Conservation (phyloP, 2,113 vertebrate genomes). For the Brachirus orientalis region DNA sequence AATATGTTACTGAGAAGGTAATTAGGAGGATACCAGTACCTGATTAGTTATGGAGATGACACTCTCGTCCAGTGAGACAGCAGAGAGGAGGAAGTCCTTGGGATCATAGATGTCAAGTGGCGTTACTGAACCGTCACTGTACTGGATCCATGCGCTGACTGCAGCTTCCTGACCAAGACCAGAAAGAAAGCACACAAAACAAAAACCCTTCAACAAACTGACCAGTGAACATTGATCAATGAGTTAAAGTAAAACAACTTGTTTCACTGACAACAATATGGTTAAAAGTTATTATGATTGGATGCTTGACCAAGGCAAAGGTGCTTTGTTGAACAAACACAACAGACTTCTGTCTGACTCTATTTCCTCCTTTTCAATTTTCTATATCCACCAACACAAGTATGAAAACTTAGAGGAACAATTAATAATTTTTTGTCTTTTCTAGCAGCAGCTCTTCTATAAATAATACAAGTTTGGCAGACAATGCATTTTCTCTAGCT, state of each 20-base stretch:
- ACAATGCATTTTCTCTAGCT: constrained; percentile 21
- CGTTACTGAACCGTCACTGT: constrained; percentile 93
- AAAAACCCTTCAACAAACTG: background rate
- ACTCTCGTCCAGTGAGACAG: constrained; percentile 90
- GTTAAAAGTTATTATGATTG: background rate
- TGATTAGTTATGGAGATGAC: constrained; percentile 88
- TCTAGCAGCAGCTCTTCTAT: constrained; percentile 5
- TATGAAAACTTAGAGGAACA: background rate
- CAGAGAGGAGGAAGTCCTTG: constrained; percentile 89
- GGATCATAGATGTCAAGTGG: constrained; percentile 94
- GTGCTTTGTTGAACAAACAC: background rate
- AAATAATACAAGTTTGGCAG: constrained; percentile 11
- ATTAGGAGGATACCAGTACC: constrained; percentile 32
- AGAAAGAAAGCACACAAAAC: background rate
- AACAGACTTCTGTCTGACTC: background rate
- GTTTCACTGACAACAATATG: background rate
- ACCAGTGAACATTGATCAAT: background rate
- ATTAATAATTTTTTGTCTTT: background rate
- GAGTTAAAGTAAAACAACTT: background rate
- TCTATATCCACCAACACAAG: background rate
- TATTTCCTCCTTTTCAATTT: background rate
- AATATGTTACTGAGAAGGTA: background rate
- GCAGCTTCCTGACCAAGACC: constrained; percentile 86
- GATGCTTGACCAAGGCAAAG: background rate
- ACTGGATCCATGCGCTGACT: constrained; percentile 92